A percentile compares a stretch with the other conserved stretches of the same genome.
These are phyloP conservation scores for Drosophila atripex DNA, from an alignment of 2,888 invertebrate species.

Conservation along the genomic window DNA sequence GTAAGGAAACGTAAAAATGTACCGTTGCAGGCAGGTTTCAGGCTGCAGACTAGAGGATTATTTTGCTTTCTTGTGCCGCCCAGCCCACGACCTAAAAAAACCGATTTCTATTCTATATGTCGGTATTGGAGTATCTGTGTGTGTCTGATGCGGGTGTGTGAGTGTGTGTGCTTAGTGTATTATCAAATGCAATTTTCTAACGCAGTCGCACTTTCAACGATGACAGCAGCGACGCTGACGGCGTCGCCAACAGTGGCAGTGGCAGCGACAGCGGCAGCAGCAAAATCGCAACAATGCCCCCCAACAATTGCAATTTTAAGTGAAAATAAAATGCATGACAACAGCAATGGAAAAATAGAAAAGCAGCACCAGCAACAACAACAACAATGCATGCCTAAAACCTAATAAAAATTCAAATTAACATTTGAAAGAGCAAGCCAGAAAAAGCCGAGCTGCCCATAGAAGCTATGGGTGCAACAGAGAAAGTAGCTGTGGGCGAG, in stretches of 20 bases:
- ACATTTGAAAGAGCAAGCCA: constrained; percentile 73
- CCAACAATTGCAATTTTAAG: constrained; percentile 55
- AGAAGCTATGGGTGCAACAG: constrained; percentile 15
- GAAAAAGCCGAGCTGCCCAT: constrained; percentile 32
- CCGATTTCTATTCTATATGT: constrained; percentile 44
- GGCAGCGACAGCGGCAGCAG: constrained; percentile 45
- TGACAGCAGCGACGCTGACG: constrained; percentile 60
- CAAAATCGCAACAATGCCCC: constrained; percentile 38
- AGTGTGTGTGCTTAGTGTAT: constrained; percentile 52
- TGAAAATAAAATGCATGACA: constrained; percentile 62
- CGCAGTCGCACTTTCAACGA: constrained; percentile 81
- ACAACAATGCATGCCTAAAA: constrained; percentile 79
- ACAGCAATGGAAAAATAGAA: constrained; percentile 29
- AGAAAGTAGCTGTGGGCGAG: constrained; percentile 2
- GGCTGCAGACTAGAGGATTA: constrained; percentile 7
- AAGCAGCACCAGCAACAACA: constrained; percentile 34
- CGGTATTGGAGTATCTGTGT: constrained; percentile 23
- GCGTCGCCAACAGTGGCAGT: constrained; percentile 4
- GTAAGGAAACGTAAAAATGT: constrained; percentile 8
- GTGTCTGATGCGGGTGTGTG: constrained; percentile 24
- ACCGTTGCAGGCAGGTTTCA: constrained; percentile 10
- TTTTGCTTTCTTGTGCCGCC: constrained; percentile 36
- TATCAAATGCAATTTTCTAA: constrained; percentile 81
- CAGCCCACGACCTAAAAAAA: constrained; percentile 46
- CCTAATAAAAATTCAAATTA: constrained; percentile 83